Evolutionary conservation across 2,113 vertebrate species (phyloP).

Genomic region (Rostratula benghalensis): DNA sequence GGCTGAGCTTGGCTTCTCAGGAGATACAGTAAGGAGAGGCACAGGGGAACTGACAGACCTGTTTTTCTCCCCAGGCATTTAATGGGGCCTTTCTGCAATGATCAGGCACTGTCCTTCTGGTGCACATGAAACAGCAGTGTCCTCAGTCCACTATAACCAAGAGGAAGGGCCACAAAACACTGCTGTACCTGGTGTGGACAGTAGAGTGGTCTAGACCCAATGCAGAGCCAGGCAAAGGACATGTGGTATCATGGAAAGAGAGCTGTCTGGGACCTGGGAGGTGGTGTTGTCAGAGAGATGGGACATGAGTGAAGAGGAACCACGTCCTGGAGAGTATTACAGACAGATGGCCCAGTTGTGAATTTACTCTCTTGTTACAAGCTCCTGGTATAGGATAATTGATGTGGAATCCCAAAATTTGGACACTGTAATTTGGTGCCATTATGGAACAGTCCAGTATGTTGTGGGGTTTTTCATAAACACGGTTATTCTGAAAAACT

Average conservation of each 20-base stretch:
- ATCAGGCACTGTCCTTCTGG: background rate
- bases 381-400: background rate
- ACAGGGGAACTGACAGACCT: background rate
- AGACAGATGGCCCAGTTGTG: background rate
- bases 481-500: background rate
- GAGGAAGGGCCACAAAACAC: background rate
- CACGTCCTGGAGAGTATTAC: fast-evolving
- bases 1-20: background rate
- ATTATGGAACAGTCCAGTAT: background rate
- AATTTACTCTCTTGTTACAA: background rate
- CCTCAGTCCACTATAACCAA: no score
- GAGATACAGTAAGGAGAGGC: background rate
- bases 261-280: background rate
- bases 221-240: background rate
- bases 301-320: background rate
- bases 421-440: background rate
- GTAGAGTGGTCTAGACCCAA: fast-evolving
- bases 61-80: background rate
- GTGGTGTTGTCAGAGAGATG: background rate
- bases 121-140: background rate
- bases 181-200: fast-evolving
- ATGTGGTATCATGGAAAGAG: background rate
- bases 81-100: background rate
- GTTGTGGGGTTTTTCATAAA: background rate
- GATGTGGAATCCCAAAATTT: background rate